Evolutionary conservation across 2,113 vertebrate species (phyloP).

Genomic region (Coptodon rendalli): DNA sequence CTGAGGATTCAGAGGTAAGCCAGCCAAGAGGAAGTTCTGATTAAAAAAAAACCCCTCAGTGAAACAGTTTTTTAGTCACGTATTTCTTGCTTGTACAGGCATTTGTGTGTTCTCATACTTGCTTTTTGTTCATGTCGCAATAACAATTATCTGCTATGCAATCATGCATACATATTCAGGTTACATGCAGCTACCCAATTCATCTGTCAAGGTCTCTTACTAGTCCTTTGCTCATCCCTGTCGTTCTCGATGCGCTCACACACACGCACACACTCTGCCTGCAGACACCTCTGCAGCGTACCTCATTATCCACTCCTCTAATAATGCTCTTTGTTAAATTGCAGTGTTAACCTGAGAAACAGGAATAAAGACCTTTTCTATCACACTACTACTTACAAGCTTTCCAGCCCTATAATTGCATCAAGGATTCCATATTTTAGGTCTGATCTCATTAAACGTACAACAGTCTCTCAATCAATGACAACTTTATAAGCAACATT

Average conservation of each 20-base stretch:
- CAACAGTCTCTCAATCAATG: background rate
- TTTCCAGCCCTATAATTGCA: slow-evolving; percentile 37
- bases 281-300: slow-evolving; percentile 27
- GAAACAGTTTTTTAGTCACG: background rate
- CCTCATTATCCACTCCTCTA: slow-evolving; percentile 53
- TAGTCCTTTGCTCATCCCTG: slow-evolving; percentile 12
- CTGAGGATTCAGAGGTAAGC: background rate
- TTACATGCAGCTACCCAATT: slow-evolving; percentile 40
- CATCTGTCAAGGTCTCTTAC: slow-evolving; percentile 44
- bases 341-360: slow-evolving; percentile 34
- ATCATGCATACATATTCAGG: slow-evolving; percentile 8
- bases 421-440: slow-evolving; percentile 18
- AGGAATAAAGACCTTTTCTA: slow-evolving; percentile 20
- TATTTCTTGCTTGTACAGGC: background rate
- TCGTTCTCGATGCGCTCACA: background rate
- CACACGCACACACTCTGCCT: background rate
- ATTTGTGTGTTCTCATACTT: background rate
- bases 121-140: slow-evolving; percentile 3
- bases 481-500: background rate
- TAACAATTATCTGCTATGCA: slow-evolving; percentile 16
- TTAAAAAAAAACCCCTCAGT: background rate
- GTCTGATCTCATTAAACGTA: slow-evolving; percentile 7
- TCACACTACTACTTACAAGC: slow-evolving; percentile 27
- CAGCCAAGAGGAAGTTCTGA: background rate
- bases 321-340: slow-evolving; percentile 52